Evolutionary conservation across 2,888 invertebrate genomes (phyloP), one percentile per base, ranked within the genome.

Genomic region (Amiota communis): DNA sequence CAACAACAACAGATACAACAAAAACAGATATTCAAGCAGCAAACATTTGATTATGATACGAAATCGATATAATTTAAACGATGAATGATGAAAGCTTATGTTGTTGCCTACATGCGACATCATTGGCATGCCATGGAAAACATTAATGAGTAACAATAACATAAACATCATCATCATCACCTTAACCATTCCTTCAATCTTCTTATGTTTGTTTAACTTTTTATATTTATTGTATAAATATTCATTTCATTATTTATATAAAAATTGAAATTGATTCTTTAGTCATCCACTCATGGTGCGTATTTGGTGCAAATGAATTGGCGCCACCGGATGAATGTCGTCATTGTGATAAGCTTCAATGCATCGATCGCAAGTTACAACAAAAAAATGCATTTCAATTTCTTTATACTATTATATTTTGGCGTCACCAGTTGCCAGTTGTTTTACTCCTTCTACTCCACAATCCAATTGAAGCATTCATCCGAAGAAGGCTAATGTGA

Each of bases 21-120:
- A 15, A 15, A 4, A 51, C 36, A 53, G 15, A 65, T 65, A 65
- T 65, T 15, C 78, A 85, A 79, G 80, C 81, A 81, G 82, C 85
- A 85, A 84, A 84, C 84, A 86, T 86, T 85, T 86, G 84, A 85
- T 84, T 84, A 84, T 84, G 82, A 84, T 84, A 84, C 85, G 85
- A 86, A 86, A 85, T 85, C 85, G 81, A 86, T 86, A 86, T 86
- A 84, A 86, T 84, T 85, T 83, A 86, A 85, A 83, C 82, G 81
- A 79, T 72, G 49, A 69, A 59, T 68, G 53, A 61, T 65, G 47
- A 15, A 36, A 15, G 65, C 15, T 48, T 17, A 15, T 63, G n/a
- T 36, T 12, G 63, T 13, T 36, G 63, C 23, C 23, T 63, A 13
- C 36, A 53, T n/a, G 53, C 53, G 12, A 46, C 46, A 36, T 63